Evolutionary conservation across 2,797 vertebrate species (phyloP).

Genomic region (Circus cinereus): DNA sequence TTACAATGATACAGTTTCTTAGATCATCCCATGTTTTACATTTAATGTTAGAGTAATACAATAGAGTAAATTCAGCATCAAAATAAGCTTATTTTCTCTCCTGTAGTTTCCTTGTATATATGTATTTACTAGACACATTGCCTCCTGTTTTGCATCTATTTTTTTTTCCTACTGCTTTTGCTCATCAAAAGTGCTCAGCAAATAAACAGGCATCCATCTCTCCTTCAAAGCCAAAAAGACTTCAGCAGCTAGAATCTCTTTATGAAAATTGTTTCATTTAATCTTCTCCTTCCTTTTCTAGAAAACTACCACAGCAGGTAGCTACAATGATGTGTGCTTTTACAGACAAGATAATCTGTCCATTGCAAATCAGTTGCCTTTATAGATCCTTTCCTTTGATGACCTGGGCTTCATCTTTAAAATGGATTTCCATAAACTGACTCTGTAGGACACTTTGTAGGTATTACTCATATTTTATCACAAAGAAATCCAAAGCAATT

Average conservation of each 20-base stretch:
- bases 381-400: background rate
- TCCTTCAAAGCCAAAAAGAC: constrained; percentile 11
- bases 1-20: constrained; percentile 12
- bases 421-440: background rate
- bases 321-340: background rate
- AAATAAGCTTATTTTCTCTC: constrained; percentile 29
- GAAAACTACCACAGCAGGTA: constrained; percentile 20
- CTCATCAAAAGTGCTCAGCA: constrained; percentile 10
- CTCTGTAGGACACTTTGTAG: background rate
- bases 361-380: constrained; percentile 18
- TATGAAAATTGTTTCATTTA: constrained; percentile 1
- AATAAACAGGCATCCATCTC: constrained; percentile 12
- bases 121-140: background rate
- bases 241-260: constrained; percentile 24
- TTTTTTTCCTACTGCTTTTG: constrained; percentile 5
- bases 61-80: background rate
- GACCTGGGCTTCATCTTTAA: constrained; percentile 7
- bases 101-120: background rate
- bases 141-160: background rate
- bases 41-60: background rate
- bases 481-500: background rate
- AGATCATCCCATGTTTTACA: background rate
- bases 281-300: background rate
- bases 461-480: background rate
- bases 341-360: background rate